phyloP scores from a whole-genome alignment of 2,888 invertebrate genomes.

The Drosophila kanekoi region DNA sequence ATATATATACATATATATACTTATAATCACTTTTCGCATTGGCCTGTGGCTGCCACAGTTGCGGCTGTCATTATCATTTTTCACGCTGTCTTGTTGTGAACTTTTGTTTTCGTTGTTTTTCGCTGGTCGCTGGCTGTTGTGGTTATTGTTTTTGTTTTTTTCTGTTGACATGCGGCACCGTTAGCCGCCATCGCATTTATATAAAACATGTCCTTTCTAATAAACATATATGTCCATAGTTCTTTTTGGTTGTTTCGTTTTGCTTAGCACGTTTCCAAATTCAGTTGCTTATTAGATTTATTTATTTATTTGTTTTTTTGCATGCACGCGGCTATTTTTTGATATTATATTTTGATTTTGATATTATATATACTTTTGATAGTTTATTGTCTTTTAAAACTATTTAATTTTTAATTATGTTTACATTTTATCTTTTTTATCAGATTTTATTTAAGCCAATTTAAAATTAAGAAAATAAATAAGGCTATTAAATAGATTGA shows the following conservation, averaged over 20 bases:
- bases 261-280: slow-evolving; percentile 6
- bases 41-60: slow-evolving; percentile 52
- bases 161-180: slow-evolving; percentile 43
- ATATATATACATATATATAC: slow-evolving; percentile 41
- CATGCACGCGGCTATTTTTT: too few relatives aligned
- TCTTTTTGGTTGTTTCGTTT: slow-evolving; percentile 12
- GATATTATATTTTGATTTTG: too few relatives aligned
- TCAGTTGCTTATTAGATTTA: neutral
- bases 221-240: neutral
- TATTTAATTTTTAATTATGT: neutral
- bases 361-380: neutral
- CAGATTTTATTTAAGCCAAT: neutral
- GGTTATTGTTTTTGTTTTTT: slow-evolving; percentile 31
- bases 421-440: neutral
- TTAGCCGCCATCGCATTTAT: slow-evolving; percentile 12
- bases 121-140: slow-evolving; percentile 29
- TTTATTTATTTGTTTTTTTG: neutral
- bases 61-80: slow-evolving; percentile 72
- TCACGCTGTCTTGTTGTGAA: slow-evolving; percentile 55
- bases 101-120: slow-evolving; percentile 21
- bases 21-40: slow-evolving; percentile 72
- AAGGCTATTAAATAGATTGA: too few relatives aligned
- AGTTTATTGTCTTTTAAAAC: neutral
- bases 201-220: neutral
- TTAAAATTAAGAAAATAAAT: too few relatives aligned